A percentile compares a stretch with the other conserved stretches of the same genome.
These are phyloP conservation scores for Holotrichia oblita DNA, from an alignment of 1,140 invertebrate species.

Conservation along the genomic window DNA sequence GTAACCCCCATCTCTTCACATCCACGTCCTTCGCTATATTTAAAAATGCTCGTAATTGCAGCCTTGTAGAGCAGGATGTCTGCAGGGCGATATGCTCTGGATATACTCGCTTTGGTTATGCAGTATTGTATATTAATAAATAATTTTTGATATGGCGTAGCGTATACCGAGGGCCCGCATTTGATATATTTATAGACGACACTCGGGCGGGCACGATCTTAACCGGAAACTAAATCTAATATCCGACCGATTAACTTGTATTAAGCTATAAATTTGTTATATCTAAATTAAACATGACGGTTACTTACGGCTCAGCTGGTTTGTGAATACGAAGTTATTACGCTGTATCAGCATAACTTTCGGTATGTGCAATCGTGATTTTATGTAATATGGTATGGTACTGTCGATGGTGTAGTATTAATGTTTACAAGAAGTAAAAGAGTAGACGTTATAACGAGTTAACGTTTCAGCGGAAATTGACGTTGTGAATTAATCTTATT, in stretches of 20 bases:
- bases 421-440: too few relatives aligned
- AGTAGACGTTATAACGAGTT: too few relatives aligned
- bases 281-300: conserved; percentile 17
- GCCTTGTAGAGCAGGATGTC: conserved; percentile 4
- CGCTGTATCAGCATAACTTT: background rate
- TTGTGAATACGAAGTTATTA: conserved; percentile 6
- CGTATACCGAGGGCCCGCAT: background rate
- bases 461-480: too few relatives aligned
- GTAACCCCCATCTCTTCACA: background rate
- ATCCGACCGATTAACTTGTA: conserved; percentile 20
- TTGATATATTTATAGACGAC: conserved; percentile 21
- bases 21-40: background rate
- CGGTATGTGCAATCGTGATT: too few relatives aligned
- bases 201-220: conserved; percentile 10
- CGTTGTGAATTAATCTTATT: too few relatives aligned
- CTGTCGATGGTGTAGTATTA: too few relatives aligned
- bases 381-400: too few relatives aligned
- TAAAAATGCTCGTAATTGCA: background rate
- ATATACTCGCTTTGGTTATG: background rate
- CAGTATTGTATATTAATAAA: conserved; percentile 14
- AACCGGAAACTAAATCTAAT: conserved; percentile 20
- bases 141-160: conserved; percentile 9
- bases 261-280: conserved; percentile 5
- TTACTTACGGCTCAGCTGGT: background rate
- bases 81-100: background rate